A percentile compares a stretch with the other conserved stretches of the same genome.
Conservation (phyloP, 2,888 invertebrate genomes). For the Aphidoletes aphidimyza region DNA sequence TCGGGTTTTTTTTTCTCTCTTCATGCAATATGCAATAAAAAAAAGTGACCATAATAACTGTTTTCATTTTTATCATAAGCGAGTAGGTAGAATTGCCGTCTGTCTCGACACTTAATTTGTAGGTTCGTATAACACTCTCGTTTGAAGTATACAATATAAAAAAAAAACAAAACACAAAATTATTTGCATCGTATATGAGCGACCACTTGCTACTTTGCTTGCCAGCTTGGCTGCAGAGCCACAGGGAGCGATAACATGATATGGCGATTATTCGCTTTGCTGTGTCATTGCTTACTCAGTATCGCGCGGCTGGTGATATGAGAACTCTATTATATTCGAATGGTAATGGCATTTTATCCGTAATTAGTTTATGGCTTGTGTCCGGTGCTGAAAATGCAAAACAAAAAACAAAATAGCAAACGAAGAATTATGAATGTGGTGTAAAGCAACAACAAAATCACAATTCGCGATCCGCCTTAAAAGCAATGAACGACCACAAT, state of each 20-base stretch:
- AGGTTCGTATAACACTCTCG: neutral
- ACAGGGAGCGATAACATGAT: neutral
- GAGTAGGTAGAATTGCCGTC: slow-evolving; percentile 48
- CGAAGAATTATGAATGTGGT: no score
- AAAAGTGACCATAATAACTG: slow-evolving; percentile 20
- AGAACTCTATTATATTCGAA: slow-evolving; percentile 3
- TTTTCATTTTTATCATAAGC: slow-evolving; percentile 23
- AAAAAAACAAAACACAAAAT: neutral
- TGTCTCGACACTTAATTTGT: slow-evolving; percentile 45
- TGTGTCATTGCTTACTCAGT: slow-evolving; percentile 34
- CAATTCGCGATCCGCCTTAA: neutral
- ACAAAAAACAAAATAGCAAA: neutral
- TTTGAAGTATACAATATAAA: neutral
- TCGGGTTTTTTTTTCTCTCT: neutral
- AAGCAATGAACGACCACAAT: neutral
- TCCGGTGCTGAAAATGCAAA: slow-evolving; percentile 25
- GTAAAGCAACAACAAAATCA: no score
- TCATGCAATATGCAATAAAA: neutral
- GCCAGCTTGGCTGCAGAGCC: neutral
- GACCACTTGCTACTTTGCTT: no score
- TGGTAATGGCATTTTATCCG: neutral
- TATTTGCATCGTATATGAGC: neutral
- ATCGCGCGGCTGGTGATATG: neutral
- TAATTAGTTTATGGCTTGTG: slow-evolving; percentile 33
- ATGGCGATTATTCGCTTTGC: neutral